Base-by-base conservation (phyloP, 2,888 invertebrate genomes). In the Melanostoma mellinum region DNA sequence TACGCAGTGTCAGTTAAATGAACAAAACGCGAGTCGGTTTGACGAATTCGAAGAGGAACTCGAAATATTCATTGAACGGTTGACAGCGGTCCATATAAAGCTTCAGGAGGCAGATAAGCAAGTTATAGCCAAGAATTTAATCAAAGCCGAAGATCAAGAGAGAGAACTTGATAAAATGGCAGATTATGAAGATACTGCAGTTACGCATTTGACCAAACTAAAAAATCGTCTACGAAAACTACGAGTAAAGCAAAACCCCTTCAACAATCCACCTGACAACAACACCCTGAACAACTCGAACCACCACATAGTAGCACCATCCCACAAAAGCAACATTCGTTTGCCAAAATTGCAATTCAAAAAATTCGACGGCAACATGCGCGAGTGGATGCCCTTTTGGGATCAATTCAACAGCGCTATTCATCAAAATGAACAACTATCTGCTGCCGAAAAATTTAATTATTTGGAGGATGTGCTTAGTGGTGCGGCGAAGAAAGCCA, bases 251-350 rank as follows among this genome's bases (percentile, higher is more conserved):
- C 67, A 44, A 44, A n/a, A 8, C 20, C 33, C 35, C 2, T 9
- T 53, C 30, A 35, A 6, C 35, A 53, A 46, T 42, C n/a, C 35
- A 40, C 9, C 50, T 20, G 6, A 63, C 10, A 9, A 42, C 38
- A 20, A n/a, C 3, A 20, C 2, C 38, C 8, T 40, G n/a, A 55
- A 53, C 20, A 56, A 55, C 56, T 68, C 46, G 9, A 50, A 30
- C 40, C 38, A 38, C 2, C 36, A 56, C 46, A 35, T 44, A 44
- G 35, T 30, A 92, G 36, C 92, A 20, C 20, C 20, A 88, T 88
- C 35, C 91, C 90, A 4, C 85, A 85, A 86, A 56, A 61, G 50
- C n/a, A 50, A 44, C 48, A 55, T 40, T 38, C 53, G 10, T 58
- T 55, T 63, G 42, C 56, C 52, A 44, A 10, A 44, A 36, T 8